Conservation (phyloP, 2,888 invertebrate genomes). For the Lepidocyrtoides sp. region DNA sequence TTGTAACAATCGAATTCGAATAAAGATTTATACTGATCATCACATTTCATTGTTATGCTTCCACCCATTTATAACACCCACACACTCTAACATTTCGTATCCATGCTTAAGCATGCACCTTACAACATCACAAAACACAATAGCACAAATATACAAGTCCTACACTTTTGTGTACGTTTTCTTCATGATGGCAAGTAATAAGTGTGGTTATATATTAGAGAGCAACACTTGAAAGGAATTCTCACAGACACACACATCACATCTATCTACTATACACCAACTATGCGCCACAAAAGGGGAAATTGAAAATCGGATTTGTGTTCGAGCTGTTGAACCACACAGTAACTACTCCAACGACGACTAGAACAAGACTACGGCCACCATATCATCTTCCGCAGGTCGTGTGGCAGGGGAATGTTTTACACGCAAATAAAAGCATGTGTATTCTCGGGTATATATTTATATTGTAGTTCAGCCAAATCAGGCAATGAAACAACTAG, state of each 20-base stretch:
- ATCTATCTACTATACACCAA: conserved; percentile 28
- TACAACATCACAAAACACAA: background rate
- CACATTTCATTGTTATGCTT: background rate
- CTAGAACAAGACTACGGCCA: conserved; percentile 68
- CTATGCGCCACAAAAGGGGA: conserved; percentile 61
- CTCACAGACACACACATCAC: conserved; percentile 19
- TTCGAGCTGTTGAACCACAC: conserved; percentile 60
- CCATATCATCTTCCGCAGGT: conserved; percentile 54
- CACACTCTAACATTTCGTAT: background rate
- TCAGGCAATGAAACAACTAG: conserved; percentile 8
- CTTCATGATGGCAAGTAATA: too few relatives aligned
- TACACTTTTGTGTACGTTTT: background rate
- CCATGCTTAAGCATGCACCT: background rate
- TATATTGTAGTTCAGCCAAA: conserved; percentile 19
- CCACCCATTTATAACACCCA: background rate
- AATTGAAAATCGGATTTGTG: conserved; percentile 81
- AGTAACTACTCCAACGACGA: conserved; percentile 68
- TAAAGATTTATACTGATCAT: too few relatives aligned
- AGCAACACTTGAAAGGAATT: background rate
- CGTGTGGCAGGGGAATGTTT: conserved; percentile 51
- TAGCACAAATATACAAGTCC: background rate
- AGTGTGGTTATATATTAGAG: background rate
- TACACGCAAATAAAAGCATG: conserved; percentile 58
- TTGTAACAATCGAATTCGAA: too few relatives aligned
- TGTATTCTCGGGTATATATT: conserved; percentile 26